A percentile compares a stretch with the other conserved stretches of the same genome.
Evolutionary conservation across 2,797 vertebrate species (phyloP).

Genomic region (Emydoidea blandingii): DNA sequence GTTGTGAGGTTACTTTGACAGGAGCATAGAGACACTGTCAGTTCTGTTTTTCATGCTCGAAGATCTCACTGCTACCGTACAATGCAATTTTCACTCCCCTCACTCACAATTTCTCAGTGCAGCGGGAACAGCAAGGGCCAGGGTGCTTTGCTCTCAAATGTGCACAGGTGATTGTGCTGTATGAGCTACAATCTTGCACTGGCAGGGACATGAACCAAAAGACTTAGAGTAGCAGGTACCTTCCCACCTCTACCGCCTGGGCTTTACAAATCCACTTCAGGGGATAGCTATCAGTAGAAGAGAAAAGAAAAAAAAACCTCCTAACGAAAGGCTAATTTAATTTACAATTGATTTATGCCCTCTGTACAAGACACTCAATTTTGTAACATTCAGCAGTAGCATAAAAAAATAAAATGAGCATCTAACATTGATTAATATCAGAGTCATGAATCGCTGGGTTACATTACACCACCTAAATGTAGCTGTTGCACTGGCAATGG

Average conservation of each 20-base stretch:
- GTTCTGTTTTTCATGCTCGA: neutral
- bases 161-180: neutral
- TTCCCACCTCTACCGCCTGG: neutral
- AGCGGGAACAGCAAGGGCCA: fast-evolving
- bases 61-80: neutral
- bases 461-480: conserved; percentile 7
- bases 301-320: conserved; percentile 16
- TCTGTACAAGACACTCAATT: conserved; percentile 40
- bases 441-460: conserved; percentile 38
- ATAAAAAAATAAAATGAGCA: conserved; percentile 50
- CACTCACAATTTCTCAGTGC: neutral
- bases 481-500: neutral
- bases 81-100: neutral
- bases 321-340: conserved; percentile 51
- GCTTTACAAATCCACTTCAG: neutral
- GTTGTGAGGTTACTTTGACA: neutral
- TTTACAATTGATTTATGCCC: conserved; percentile 44
- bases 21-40: conserved; percentile 1
- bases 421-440: conserved; percentile 44
- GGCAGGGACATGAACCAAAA: neutral
- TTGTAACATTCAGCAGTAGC: conserved; percentile 13
- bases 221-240: neutral
- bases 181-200: fast-evolving
- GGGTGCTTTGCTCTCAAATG: neutral
- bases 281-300: conserved; percentile 21